Evolutionary conservation across 37 sponge, comb jelly and placozoan species (phyloP), one percentile per base, ranked within the genome.

Genomic region (Aplysina aerophoba): DNA sequence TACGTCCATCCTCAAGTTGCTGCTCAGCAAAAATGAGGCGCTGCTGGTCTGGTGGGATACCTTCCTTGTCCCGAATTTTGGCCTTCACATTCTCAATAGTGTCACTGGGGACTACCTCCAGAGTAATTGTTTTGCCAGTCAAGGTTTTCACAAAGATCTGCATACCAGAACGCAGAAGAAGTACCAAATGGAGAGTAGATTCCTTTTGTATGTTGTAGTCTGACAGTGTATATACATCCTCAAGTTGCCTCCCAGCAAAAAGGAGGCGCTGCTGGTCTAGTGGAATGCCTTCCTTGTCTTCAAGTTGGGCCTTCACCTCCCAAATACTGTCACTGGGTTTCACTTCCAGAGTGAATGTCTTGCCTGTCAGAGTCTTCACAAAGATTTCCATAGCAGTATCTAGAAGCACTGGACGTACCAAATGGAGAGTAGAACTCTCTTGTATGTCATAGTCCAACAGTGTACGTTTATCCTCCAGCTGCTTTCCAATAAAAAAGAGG

Each of bases 111-210:
- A 96, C 98, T 6, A 98, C 96, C 38, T 98, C 96, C 14, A 98
- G 91, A 38, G 96, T 94, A 93, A 96, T 96, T 68, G 94, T 98
- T 83, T 96, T 98, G 11, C 98, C 96, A 35, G 96, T 98, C 74
- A 94, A 88, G n/a, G 98, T 95, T 88, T 97, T 95, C 35, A 97
- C 98, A 82, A 95, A 98, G 58, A 98, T 96, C 59, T 95, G 96
- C 98, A 98, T 98, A 24, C 95, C 93, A 27, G 22, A 13, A 17
- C 61, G 61, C 1, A 21, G 57, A 13, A 1, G 59, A 13, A 24
- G 50, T 44, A 44, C 50, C 50, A 73, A 73, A 3, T 35, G 75
- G 63, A 62, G 63, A 19, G 39, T 39, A 6, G 40, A 36, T 25
- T 57, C 87, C 28, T 54, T 86, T 67, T 81, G 81, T 27, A 86